These are phyloP conservation scores for Pitta sordida DNA, from an alignment of 2,113 vertebrate genomes.

Conservation along the genomic window DNA sequence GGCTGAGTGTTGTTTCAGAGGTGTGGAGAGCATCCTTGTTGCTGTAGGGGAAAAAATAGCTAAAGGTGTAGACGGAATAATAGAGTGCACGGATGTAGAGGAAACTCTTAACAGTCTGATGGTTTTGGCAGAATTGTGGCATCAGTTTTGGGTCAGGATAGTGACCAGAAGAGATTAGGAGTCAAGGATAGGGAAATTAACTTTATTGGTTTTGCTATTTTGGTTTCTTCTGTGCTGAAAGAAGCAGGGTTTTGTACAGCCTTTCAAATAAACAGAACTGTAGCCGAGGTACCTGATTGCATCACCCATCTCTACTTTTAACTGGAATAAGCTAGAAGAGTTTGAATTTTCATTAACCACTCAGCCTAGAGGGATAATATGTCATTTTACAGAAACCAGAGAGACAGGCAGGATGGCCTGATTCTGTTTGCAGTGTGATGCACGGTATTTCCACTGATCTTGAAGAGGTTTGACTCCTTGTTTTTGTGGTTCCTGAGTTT, in stretches of 20 bases:
- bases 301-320: background rate
- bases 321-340: background rate
- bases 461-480: background rate
- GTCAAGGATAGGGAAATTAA: background rate
- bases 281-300: background rate
- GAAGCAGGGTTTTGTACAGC: background rate
- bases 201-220: background rate
- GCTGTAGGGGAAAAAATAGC: background rate
- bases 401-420: background rate
- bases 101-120: background rate
- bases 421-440: background rate
- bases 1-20: background rate
- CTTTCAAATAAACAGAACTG: background rate
- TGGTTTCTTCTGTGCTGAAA: background rate
- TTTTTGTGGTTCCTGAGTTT: background rate
- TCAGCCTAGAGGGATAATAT: constrained; percentile 14
- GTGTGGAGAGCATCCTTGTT: background rate
- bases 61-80: background rate
- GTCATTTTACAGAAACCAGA: background rate
- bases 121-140: background rate
- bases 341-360: constrained; percentile 39
- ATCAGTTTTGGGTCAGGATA: background rate
- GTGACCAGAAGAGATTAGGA: background rate
- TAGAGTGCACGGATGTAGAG: background rate
- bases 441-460: background rate